Evolutionary conservation across 1,140 invertebrate genomes (phyloP), one percentile per base, ranked within the genome.

Genomic region (Ooceraea biroi): DNA sequence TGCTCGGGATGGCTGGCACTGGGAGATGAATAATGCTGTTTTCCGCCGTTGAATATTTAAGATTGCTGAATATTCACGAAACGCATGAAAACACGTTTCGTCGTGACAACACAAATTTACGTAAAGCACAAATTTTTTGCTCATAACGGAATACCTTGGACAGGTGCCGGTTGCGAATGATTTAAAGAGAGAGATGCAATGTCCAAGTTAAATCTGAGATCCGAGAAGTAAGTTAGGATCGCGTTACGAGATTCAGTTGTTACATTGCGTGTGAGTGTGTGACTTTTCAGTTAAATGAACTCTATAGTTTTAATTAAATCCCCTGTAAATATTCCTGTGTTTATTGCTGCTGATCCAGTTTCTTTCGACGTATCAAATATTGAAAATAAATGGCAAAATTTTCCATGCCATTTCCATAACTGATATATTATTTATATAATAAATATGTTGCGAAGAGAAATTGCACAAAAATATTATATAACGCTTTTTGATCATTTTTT

Each of bases 1-100:
- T 74, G 55, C 57, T 30, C 5, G 44, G 71, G 22, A 82, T 30
- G 57, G 41, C 8, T 60, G 52, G 69, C 55, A 27, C 50, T 25
- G 19, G n/a, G 69, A n/a, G 65, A 80, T 80, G 76, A 80, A 80
- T 80, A 71, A 80, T 80, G 36, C 48, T 80, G 36, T 80, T 69
- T 80, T 60, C 65, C 50, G 14, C 3, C 50, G 76, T 71, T 80
- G 76, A 80, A 80, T 80, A 80, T 80, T 80, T 80, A 80, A 80
- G 36, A 80, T 80, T 57, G 65, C 36, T 80, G 76, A 80, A 80
- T 80, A 80, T 80, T 80, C 65, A 80, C 50, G 65, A 58, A 80
- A 80, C 50, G 65, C 65, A 22, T 44, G 50, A 71, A 69, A n/a
- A n/a, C n/a, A 57, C 36, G 65, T 58, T 55, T 80, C 25, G 50